phyloP scores from a whole-genome alignment of 2,113 vertebrate genomes.

The Manacus vitellinus region DNA sequence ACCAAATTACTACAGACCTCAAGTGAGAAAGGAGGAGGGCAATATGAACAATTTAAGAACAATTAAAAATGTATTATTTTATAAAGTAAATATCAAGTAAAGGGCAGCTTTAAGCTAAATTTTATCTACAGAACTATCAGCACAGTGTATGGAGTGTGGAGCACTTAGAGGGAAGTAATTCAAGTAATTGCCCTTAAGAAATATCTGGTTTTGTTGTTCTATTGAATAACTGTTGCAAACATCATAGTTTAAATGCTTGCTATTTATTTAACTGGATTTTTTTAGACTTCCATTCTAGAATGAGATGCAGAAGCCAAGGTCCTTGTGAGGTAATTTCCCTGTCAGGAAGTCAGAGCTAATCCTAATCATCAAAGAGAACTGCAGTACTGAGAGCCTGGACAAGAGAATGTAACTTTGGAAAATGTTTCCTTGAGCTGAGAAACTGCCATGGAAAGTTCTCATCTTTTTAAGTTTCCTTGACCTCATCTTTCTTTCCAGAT shows the following conservation, averaged over 20 bases:
- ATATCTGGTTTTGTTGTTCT: background rate
- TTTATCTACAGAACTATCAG: background rate
- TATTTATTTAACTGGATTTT: background rate
- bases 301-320: background rate
- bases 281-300: background rate
- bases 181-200: background rate
- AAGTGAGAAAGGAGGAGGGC: background rate
- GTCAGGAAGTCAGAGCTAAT: constrained; percentile 40
- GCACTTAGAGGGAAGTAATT: background rate
- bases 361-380: background rate
- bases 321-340: constrained; percentile 5
- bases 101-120: background rate
- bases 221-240: background rate
- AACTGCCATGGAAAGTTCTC: background rate
- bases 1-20: background rate
- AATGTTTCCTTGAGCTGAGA: background rate
- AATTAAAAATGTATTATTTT: background rate
- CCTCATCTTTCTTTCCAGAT: constrained; percentile 21
- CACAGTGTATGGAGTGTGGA: background rate
- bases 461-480: constrained; percentile 17
- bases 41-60: background rate
- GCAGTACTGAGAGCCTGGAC: background rate
- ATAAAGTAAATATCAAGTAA: background rate
- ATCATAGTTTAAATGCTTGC: background rate
- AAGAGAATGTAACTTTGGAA: background rate